A percentile compares a stretch with the other conserved stretches of the same genome.
Evolutionary conservation across 35 echinoderm and acorn worm genomes (phyloP).

Genomic region (Apostichopus japonicus): DNA sequence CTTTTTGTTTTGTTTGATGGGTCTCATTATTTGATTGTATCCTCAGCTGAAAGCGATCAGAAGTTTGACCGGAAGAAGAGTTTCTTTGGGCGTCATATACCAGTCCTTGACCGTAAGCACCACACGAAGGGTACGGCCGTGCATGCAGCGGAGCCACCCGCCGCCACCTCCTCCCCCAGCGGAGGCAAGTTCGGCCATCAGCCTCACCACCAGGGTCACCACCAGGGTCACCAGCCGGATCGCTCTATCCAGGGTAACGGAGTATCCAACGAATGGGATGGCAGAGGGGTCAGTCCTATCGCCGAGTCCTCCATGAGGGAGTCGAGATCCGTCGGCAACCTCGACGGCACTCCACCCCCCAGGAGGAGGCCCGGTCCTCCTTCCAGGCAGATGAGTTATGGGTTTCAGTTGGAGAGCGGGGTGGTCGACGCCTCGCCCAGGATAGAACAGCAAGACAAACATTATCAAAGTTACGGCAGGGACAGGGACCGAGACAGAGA

Average conservation of each 20-base stretch:
- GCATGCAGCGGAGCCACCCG: constrained; percentile 4
- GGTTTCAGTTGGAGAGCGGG: constrained; percentile 23
- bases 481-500: constrained; percentile 38
- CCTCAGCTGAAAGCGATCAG: constrained; percentile 55
- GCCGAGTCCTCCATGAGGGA: constrained; percentile 68
- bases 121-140: constrained; percentile 86
- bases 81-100: constrained; percentile 89
- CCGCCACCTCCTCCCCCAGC: too few relatives aligned
- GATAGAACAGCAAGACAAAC: constrained; percentile 38
- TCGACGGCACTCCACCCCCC: constrained; percentile 72
- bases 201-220: constrained; percentile 42
- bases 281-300: constrained; percentile 71
- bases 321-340: constrained; percentile 80
- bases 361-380: constrained; percentile 43
- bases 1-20: too few relatives aligned
- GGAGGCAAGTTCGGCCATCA: constrained; percentile 17
- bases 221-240: constrained; percentile 51
- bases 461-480: constrained; percentile 39
- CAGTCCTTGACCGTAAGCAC: constrained; percentile 66
- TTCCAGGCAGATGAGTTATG: constrained; percentile 40
- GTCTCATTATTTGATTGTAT: neutral
- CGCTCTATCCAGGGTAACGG: constrained; percentile 67
- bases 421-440: constrained; percentile 10
- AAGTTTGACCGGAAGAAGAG: constrained; percentile 98
- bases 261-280: constrained; percentile 89